These are phyloP conservation scores for Tachina lurida DNA, from an alignment of 2,888 invertebrate species.

Conservation along the genomic window DNA sequence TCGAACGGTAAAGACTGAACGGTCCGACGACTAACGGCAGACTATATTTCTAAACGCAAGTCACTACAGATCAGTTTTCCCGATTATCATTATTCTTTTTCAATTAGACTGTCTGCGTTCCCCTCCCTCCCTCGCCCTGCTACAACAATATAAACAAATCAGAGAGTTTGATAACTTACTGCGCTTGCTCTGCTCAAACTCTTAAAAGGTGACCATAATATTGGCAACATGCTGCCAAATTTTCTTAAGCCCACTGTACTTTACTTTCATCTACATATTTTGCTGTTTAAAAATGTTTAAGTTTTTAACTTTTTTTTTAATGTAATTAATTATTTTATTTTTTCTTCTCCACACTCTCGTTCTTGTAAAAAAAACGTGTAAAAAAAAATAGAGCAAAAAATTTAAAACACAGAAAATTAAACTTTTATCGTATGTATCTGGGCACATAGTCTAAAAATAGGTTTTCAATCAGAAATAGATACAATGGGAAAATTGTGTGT, in stretches of 20 bases:
- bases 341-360: constrained; percentile 23
- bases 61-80: constrained; percentile 78
- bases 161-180: not conserved
- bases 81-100: constrained; percentile 34
- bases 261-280: constrained; percentile 30
- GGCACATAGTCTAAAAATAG: constrained; percentile 82
- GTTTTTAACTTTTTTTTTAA: not conserved
- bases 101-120: not conserved
- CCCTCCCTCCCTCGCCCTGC: not conserved
- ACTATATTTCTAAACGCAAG: constrained; percentile 81
- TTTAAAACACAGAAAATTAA: constrained; percentile 1
- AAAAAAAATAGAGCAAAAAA: not conserved
- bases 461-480: constrained; percentile 81
- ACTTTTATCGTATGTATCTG: constrained; percentile 77
- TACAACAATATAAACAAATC: not conserved
- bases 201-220: constrained; percentile 29
- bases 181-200: constrained; percentile 55
- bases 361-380: constrained; percentile 30
- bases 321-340: not conserved
- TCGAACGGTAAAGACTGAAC: constrained; percentile 82
- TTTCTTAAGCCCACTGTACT: constrained; percentile 56
- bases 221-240: not conserved
- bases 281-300: not conserved
- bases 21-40: constrained; percentile 84
- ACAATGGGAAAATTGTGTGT: constrained; percentile 71